Conservation (phyloP, 2,113 vertebrate genomes). For the Gambusia affinis region DNA sequence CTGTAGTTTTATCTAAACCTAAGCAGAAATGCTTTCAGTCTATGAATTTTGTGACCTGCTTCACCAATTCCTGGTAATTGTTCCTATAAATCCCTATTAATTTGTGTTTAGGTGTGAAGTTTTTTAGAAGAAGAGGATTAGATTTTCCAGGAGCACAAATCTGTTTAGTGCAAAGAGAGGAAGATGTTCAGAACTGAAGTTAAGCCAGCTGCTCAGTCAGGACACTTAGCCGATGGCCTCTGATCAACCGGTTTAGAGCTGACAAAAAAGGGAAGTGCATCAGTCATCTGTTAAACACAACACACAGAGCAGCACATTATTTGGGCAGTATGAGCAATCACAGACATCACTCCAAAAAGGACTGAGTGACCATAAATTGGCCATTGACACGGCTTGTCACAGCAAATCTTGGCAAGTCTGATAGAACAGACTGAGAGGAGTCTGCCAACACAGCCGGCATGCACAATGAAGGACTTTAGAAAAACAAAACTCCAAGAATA, state of each 20-base stretch:
- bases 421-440: conserved; percentile 35
- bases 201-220: neutral
- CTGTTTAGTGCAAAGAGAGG: neutral
- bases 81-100: neutral
- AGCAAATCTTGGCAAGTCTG: conserved; percentile 30
- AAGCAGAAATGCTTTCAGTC: neutral
- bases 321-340: conserved; percentile 21
- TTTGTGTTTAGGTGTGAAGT: neutral
- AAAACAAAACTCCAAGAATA: neutral
- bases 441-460: conserved; percentile 31
- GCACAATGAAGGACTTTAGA: neutral
- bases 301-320: neutral
- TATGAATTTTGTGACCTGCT: no score
- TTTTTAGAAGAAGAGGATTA: neutral
- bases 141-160: neutral
- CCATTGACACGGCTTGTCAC: conserved; percentile 10
- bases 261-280: conserved; percentile 1
- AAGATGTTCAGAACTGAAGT: neutral
- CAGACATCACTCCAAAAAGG: conserved; percentile 14
- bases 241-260: conserved; percentile 4
- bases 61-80: neutral
- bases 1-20: neutral
- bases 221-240: neutral
- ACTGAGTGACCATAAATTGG: conserved; percentile 42
- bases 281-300: neutral